Evolutionary conservation across 2,888 invertebrate species (phyloP).

Genomic region (Lasius fuliginosus): DNA sequence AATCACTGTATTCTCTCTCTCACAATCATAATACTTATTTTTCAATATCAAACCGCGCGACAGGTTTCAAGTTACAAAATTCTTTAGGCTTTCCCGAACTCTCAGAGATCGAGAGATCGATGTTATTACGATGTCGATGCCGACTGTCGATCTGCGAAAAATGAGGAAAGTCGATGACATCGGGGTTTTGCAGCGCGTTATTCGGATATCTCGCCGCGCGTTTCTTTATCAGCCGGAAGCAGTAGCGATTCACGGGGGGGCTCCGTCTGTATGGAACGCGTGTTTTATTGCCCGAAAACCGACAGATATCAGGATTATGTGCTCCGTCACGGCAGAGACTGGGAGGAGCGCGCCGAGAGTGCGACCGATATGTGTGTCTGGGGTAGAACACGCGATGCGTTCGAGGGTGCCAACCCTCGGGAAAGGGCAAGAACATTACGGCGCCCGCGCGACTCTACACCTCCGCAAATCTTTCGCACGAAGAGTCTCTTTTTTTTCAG

Average conservation of each 20-base stretch:
- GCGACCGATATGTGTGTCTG: slow-evolving; percentile 43
- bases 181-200: slow-evolving; percentile 54
- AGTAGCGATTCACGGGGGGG: slow-evolving; percentile 79
- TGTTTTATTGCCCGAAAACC: slow-evolving; percentile 89
- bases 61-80: not conserved
- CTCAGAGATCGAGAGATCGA: not conserved
- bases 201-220: slow-evolving; percentile 80
- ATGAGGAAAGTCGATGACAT: slow-evolving; percentile 42
- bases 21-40: slow-evolving; percentile 15
- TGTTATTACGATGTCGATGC: not conserved
- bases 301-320: slow-evolving; percentile 88
- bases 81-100: not conserved
- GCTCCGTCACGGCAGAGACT: slow-evolving; percentile 67
- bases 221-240: slow-evolving; percentile 84
- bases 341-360: slow-evolving; percentile 23
- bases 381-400: slow-evolving; percentile 45
- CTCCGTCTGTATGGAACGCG: slow-evolving; percentile 82
- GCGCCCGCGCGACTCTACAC: slow-evolving; percentile 36
- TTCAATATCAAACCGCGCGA: slow-evolving; percentile 14
- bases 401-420: slow-evolving; percentile 51
- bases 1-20: not conserved
- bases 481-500: not conserved
- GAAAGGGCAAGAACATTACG: slow-evolving; percentile 40
- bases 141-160: slow-evolving; percentile 51
- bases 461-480: slow-evolving; percentile 39